Evolutionary conservation across 1,140 invertebrate genomes (phyloP).

Genomic region (Arctopsyche grandis): DNA sequence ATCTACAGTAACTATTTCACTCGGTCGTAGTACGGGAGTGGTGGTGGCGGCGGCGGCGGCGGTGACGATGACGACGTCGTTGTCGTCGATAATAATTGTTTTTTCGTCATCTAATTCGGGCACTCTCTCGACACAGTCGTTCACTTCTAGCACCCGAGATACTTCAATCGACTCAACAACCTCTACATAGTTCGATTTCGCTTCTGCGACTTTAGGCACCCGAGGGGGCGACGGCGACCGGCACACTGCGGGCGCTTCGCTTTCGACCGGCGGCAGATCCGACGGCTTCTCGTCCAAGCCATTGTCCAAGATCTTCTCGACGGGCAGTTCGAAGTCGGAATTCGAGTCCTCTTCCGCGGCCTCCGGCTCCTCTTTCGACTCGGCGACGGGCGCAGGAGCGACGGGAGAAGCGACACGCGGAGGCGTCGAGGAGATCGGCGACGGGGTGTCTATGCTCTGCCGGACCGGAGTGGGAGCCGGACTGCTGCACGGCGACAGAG

Average conservation of each 20-base stretch:
- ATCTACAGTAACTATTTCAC: background rate
- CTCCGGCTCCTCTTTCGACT: slow-evolving; percentile 13
- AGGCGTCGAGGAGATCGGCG: background rate
- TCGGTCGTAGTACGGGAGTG: background rate
- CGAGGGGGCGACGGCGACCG: background rate
- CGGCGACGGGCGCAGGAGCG: background rate
- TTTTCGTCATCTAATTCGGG: background rate
- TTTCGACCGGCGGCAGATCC: background rate
- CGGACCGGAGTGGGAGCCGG: background rate
- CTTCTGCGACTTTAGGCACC: background rate
- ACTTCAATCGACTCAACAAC: background rate
- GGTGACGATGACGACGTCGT: background rate
- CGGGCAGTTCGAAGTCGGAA: background rate
- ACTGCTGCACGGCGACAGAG: background rate
- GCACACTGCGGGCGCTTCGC: background rate
- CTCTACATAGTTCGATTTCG: background rate
- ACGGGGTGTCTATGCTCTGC: background rate
- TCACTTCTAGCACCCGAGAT: no score
- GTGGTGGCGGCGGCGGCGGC: background rate
- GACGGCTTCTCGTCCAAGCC: background rate
- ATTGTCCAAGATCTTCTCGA: background rate
- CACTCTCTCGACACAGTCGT: no score
- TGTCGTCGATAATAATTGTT: background rate
- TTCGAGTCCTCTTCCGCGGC: background rate
- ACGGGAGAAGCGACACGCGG: background rate